Base-by-base conservation (phyloP, 2,888 invertebrate genomes). In the Graphium colonna region DNA sequence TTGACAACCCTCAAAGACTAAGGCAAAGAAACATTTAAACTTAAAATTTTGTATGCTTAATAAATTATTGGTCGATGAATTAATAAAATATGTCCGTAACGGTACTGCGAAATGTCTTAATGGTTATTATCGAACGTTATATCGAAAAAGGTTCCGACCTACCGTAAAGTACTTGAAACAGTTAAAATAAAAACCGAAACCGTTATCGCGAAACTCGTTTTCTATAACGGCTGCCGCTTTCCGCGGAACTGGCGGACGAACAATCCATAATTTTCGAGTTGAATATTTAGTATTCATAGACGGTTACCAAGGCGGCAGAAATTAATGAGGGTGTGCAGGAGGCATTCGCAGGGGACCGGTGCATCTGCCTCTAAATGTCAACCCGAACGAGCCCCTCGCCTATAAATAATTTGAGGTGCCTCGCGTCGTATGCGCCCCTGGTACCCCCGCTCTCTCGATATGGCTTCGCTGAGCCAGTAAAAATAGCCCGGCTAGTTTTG, bases 281-380 rank as follows among this genome's bases (percentile, higher is more conserved):
- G 60, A 55, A 62, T 60, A 66, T 66, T 67, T 69, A 60, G 64
- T 65, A 70, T 73, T 67, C 71, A 61, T 59, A 63, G 63, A 59
- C 59, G 69, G 72, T 71, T 76, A 79, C 74, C 64, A 77, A 71
- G 79, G 71, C 69, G 66, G 73, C 73, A 79, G 74, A 80, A 78
- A 81, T 80, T 82, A 82, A 80, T 77, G 72, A 75, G 71, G 71
- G 78, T 68, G 61, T 66, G 67, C 64, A 64, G 65, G 67, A 69
- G 68, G 70, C 71, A 65, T 55, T 59, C 65, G 65, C 64, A 59
- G 60, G 68, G 66, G 68, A 68, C 73, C 67, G 68, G 73, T 72
- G 73, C 84, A 83, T 84, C 81, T 81, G 82, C 82, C 68, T 75
- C 72, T 82, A 83, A 84, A 85, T 84, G 83, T 82, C 84, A 85